A percentile compares a stretch with the other conserved stretches of the same genome.
Evolutionary conservation across 2,113 vertebrate species (phyloP).

Genomic region (Rhombomys opimus): DNA sequence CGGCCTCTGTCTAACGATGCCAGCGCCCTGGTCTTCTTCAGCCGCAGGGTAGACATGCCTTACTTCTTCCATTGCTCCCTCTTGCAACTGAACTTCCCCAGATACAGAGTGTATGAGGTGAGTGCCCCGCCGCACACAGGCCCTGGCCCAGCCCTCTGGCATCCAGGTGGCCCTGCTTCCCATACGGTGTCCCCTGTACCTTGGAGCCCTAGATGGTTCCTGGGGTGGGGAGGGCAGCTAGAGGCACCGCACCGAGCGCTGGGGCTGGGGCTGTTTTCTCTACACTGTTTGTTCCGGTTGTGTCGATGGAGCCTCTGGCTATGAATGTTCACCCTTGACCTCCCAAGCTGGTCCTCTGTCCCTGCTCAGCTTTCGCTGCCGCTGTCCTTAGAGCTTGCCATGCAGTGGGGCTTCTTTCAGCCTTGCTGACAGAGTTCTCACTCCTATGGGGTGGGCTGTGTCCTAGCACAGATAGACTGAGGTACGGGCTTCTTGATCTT

Average conservation of each 20-base stretch:
- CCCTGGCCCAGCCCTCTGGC: neutral
- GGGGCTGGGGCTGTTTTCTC: neutral
- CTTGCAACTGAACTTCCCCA: conserved; percentile 86
- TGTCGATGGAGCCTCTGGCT: neutral
- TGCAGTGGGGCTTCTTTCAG: neutral
- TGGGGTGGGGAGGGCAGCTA: accelerated
- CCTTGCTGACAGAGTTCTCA: neutral
- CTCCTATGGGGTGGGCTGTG: neutral
- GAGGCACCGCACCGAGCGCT: neutral
- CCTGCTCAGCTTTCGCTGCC: neutral
- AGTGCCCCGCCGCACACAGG: neutral
- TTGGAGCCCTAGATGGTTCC: neutral
- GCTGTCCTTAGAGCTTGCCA: accelerated
- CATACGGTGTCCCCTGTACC: accelerated
- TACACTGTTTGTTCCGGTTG: neutral
- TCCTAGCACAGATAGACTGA: neutral
- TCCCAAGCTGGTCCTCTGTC: neutral
- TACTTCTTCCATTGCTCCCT: conserved; percentile 91
- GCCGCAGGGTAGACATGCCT: conserved; percentile 92
- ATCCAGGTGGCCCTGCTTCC: neutral
- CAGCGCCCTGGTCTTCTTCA: conserved; percentile 94
- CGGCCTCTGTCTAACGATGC: conserved; percentile 87
- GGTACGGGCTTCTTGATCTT: neutral
- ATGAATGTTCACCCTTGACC: neutral
- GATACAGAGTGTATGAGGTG: conserved; percentile 87